A percentile compares a stretch with the other conserved stretches of the same genome.
phyloP scores from a whole-genome alignment of 1,140 invertebrate species.

The Harpegnathos saltator region DNA sequence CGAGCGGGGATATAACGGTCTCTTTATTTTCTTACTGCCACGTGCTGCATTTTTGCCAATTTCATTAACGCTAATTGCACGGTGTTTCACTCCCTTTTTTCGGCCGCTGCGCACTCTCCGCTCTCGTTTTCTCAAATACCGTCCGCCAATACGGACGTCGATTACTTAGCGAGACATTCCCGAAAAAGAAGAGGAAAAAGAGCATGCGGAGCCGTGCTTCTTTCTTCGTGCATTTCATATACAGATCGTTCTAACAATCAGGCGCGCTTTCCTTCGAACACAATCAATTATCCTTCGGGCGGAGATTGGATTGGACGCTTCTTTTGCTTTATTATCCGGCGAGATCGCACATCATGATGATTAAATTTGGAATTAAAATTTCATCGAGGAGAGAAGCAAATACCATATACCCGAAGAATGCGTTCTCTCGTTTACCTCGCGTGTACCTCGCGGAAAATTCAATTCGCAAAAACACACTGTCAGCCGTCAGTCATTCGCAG shows the following conservation, averaged over 20 bases:
- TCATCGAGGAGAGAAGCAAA: too few species aligned
- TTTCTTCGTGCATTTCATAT: slow-evolving; percentile 10
- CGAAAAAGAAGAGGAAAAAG: background rate
- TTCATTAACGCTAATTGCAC: slow-evolving; percentile 73
- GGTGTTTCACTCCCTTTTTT: slow-evolving; percentile 64
- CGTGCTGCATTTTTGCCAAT: slow-evolving; percentile 59
- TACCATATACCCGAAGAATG: background rate
- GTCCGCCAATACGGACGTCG: slow-evolving; percentile 20
- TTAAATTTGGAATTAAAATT: slow-evolving; percentile 3
- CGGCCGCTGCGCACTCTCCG: slow-evolving; percentile 32
- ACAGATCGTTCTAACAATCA: background rate
- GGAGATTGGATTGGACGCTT: background rate
- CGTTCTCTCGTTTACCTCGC: background rate
- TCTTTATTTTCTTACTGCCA: slow-evolving; percentile 12
- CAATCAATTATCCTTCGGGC: background rate
- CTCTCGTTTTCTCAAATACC: slow-evolving; percentile 38
- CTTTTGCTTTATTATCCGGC: background rate
- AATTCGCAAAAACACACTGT: background rate
- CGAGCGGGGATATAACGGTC: background rate
- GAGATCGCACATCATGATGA: slow-evolving; percentile 10
- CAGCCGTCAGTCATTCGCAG: background rate
- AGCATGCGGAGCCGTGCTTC: slow-evolving; percentile 4
- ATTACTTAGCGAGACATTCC: slow-evolving; percentile 40
- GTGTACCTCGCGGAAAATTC: background rate
- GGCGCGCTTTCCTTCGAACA: slow-evolving; percentile 19